Evolutionary conservation across 1,140 invertebrate genomes (phyloP), one percentile per base, ranked within the genome.

Genomic region (Drosophila pectinifera): DNA sequence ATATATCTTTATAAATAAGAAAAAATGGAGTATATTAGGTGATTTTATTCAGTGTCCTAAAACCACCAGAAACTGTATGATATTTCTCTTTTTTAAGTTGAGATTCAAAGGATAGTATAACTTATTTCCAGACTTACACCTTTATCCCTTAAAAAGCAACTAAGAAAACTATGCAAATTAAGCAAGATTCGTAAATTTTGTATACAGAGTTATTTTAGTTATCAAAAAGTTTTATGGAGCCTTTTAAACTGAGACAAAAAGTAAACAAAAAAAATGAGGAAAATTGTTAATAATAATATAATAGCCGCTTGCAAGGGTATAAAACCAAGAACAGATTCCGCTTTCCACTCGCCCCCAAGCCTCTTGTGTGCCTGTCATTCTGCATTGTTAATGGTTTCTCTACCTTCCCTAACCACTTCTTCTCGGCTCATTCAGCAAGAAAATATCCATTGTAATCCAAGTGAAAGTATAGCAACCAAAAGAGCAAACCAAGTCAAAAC

Each of bases 401-500:
- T 74, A 80, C 49, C 49, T 36, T 31, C 34, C 16, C 22, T 22
- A 14, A 10, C 57, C 76, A 90, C 78, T 77, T 86, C 79, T 80
- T 81, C 65, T 67, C 49, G 63, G 76, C 62, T 79, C 79, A 88
- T 86, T 75, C 86, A 86, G 84, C 83, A 91, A 80, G 77, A 91
- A 84, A 75, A 82, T 91, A 88, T 82, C 78, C 61, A 91, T 91
- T 90, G 75, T 91, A 78, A 91, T 91, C 61, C 83, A 91, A 88
- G 82, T 91, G 74, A 88, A 91, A 91, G 83, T 91, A 79, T 91
- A 90, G 83, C 84, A 88, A 82, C 65, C 70, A 88, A 89, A 89
- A 77, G 73, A 88, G 84, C 73, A 88, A 89, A 78, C 84, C 72
- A 51, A 68, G 68, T 41, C 49, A 59, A 65, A 64, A 55, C 46